These are phyloP conservation scores for Drosophila ustulata DNA, from an alignment of 2,888 invertebrate genomes.

Conservation along the genomic window DNA sequence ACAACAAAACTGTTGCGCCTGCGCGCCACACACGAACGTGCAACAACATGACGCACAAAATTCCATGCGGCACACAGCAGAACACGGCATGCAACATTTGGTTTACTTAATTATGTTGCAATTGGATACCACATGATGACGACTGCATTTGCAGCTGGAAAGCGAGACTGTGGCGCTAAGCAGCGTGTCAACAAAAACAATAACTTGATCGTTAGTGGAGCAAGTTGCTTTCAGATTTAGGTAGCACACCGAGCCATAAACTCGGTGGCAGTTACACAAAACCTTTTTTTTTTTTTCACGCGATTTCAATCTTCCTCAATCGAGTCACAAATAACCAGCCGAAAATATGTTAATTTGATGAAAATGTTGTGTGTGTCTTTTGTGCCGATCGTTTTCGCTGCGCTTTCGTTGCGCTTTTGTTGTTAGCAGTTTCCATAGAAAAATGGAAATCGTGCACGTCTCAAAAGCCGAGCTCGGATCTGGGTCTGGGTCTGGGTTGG, in stretches of 20 bases:
- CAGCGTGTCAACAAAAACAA: slow-evolving; percentile 31
- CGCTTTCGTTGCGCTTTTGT: slow-evolving; percentile 58
- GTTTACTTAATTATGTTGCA: slow-evolving; percentile 80
- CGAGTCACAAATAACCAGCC: slow-evolving; percentile 40
- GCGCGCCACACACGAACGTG: slow-evolving; percentile 60
- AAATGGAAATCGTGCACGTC: slow-evolving; percentile 71
- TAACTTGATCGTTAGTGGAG: slow-evolving; percentile 42
- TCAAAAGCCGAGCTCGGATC: not conserved
- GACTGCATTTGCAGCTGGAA: slow-evolving; percentile 35
- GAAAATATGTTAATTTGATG: slow-evolving; percentile 78
- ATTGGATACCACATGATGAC: slow-evolving; percentile 64
- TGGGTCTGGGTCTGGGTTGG: slow-evolving; percentile 14
- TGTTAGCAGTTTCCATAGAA: slow-evolving; percentile 69
- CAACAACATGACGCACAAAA: slow-evolving; percentile 76
- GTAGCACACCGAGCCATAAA: not conserved
- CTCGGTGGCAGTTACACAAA: slow-evolving; percentile 15
- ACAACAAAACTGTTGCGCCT: slow-evolving; percentile 72
- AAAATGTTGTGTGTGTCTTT: slow-evolving; percentile 54
- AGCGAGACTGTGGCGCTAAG: slow-evolving; percentile 30
- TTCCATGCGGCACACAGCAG: slow-evolving; percentile 48
- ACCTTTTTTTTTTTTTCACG: slow-evolving; percentile 30
- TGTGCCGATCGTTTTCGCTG: not conserved
- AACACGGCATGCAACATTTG: slow-evolving; percentile 62
- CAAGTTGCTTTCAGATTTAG: slow-evolving; percentile 26
- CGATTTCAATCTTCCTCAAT: slow-evolving; percentile 34